These are phyloP conservation scores for Tachuris rubrigastra DNA, from an alignment of 2,113 vertebrate species.

Conservation along the genomic window DNA sequence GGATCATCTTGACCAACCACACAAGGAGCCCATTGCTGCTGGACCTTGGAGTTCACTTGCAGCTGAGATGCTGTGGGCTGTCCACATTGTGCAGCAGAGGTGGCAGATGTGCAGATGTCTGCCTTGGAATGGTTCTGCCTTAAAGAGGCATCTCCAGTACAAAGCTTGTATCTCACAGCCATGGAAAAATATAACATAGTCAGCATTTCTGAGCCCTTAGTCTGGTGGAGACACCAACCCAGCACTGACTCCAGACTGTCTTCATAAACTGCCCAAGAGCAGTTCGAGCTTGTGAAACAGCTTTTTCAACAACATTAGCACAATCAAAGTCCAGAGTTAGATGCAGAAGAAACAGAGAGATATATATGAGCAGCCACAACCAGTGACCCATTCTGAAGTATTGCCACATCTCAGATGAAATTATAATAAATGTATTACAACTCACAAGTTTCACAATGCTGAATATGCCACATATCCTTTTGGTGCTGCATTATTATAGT, in stretches of 20 bases:
- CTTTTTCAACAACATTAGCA: neutral
- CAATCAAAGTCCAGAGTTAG: neutral
- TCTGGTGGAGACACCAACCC: neutral
- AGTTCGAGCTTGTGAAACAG: neutral
- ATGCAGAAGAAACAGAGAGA: neutral
- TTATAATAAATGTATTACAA: neutral
- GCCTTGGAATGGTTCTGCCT: neutral
- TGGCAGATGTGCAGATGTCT: neutral
- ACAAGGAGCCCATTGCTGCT: neutral
- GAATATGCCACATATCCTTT: neutral
- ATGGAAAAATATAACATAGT: rapidly evolving
- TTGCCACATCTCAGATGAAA: neutral
- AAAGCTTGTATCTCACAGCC: neutral
- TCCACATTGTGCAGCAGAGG: neutral
- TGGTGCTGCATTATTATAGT: neutral
- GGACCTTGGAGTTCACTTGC: neutral
- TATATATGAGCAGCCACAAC: neutral
- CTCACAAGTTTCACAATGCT: neutral
- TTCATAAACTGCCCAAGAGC: neutral
- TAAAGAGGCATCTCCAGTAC: neutral
- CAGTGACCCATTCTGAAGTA: neutral
- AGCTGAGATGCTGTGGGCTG: neutral
- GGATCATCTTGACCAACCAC: neutral
- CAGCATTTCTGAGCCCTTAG: neutral
- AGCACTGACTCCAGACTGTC: neutral